Percentiles rank a stretch among this genome's conserved stretches.
Conservation (phyloP, 2,797 vertebrate genomes). For the Pangasius larnaudii region DNA sequence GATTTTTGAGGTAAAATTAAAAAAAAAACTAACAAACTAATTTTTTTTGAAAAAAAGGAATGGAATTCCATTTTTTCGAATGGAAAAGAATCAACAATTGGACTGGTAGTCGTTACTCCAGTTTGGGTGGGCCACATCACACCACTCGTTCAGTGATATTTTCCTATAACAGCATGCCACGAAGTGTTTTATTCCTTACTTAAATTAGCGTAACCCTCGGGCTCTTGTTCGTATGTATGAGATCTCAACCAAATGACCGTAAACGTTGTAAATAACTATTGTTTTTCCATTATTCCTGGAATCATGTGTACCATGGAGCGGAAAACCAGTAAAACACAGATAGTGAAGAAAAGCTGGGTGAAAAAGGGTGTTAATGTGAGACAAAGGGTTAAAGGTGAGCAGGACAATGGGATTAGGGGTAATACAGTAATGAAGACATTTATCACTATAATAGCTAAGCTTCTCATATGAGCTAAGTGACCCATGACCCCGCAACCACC, state of each 20-base stretch:
- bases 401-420: background rate
- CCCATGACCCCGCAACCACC: conserved; percentile 51
- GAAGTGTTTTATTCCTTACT: background rate
- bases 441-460: conserved; percentile 60
- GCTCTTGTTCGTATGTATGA: no score
- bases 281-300: background rate
- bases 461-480: conserved; percentile 62
- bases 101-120: background rate
- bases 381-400: conserved; percentile 48
- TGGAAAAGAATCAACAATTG: background rate
- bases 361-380: background rate
- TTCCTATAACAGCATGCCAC: background rate
- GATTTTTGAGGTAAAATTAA: background rate
- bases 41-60: no score
- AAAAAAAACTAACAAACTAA: no score
- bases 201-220: background rate
- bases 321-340: background rate
- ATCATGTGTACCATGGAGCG: background rate
- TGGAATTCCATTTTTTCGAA: no score
- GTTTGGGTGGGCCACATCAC: background rate
- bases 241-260: background rate
- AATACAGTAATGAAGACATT: conserved; percentile 44
- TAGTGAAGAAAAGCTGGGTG: background rate
- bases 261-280: background rate
- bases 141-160: background rate